Base-by-base conservation (phyloP, 2,797 vertebrate species). In the Pteronotus mesoamericanus region DNA sequence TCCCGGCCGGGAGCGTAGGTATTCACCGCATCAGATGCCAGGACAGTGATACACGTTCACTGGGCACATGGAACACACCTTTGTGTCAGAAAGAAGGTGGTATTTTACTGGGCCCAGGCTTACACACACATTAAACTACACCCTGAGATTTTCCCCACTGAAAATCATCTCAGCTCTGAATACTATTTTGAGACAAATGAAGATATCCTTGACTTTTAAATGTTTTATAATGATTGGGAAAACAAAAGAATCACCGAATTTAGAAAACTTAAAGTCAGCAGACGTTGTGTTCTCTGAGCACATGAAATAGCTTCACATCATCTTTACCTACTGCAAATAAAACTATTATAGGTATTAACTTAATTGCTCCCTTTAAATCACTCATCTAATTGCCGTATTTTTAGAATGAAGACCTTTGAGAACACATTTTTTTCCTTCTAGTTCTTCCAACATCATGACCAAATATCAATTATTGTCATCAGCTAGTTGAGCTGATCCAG, bases 361-460 rank as follows among this genome's bases (percentile, higher is more conserved):
- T 93, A 87, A 97, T 83, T 59, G 69, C 51, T 84, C 87, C 64
- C 74, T 86, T 80, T 87, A 95, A 95, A 84, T 68, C 37, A 55
- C 74, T 59, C 61, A 87, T 89, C 19, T 92, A 89, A 94, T 87
- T 75, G 72, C 71, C 24, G 26, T 94, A 94, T 84, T 93, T 96
- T 96, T 95, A 94, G 89, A 93, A 93, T 7, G 39, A 79, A 95
- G 84, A 86, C 51, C 51, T 91, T 91, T 93, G 21, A 55, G 32
- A 75, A 34, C 26, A 51, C 26, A 12, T 7, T 42, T 16, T 66
- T 75, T 77, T 57, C 51, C 32, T 57, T 57, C 22, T 24, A n/a
- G 18, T 32, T 57, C 24, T 48, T 57, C 51, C 44, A 79, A 12
- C 29, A 48, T 71, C 24, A n/a, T 34, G 46, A 51, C 18, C 3